Evolutionary conservation across 2,888 invertebrate genomes (phyloP).

Genomic region (Folsomia candida): DNA sequence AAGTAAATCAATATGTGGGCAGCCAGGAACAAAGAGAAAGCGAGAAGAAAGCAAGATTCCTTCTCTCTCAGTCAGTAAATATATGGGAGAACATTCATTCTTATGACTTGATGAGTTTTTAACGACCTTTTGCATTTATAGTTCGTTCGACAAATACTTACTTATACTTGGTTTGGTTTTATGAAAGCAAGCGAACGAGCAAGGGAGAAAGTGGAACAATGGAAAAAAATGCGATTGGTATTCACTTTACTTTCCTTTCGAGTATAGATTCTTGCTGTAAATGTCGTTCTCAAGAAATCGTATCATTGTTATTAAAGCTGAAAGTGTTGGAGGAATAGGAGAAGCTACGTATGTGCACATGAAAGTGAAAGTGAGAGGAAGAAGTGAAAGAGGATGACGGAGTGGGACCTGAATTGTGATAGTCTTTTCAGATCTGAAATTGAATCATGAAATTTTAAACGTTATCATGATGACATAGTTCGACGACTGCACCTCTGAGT

Average conservation of each 20-base stretch:
- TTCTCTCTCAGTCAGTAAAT: too few relatives aligned
- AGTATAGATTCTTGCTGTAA: background rate
- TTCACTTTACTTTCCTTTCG: background rate
- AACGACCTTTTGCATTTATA: background rate
- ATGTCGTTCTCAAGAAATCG: too few relatives aligned
- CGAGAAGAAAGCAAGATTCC: too few relatives aligned
- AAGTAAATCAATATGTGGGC: too few relatives aligned
- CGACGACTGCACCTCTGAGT: background rate
- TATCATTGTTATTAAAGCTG: too few relatives aligned
- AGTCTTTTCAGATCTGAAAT: conserved; percentile 26
- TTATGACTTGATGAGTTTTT: conserved; percentile 13
- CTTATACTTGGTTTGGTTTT: too few relatives aligned
- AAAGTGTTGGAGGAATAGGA: too few relatives aligned
- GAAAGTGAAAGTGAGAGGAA: background rate
- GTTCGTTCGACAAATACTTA: background rate
- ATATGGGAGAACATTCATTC: background rate
- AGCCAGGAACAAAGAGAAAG: too few relatives aligned
- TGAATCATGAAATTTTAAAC: background rate
- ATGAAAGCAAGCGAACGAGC: too few relatives aligned
- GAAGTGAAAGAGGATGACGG: background rate
- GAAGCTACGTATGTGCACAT: too few relatives aligned
- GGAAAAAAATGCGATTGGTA: background rate
- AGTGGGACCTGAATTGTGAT: conserved; percentile 46
- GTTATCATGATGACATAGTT: background rate
- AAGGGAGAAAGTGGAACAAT: background rate